These are phyloP conservation scores for Atractosteus spatula DNA, from an alignment of 2,113 vertebrate species.

Conservation along the genomic window DNA sequence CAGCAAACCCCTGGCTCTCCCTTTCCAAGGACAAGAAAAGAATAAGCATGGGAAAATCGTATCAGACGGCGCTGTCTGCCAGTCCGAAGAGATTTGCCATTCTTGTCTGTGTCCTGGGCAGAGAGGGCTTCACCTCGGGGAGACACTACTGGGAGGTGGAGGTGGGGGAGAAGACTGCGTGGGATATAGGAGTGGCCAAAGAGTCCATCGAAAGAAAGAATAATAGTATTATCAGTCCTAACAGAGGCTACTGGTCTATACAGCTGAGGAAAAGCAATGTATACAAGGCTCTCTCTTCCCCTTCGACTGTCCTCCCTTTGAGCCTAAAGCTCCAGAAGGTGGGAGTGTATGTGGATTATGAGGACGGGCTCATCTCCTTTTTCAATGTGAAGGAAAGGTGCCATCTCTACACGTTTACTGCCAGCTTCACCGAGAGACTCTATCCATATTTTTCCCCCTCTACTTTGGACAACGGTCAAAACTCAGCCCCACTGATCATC, in stretches of 20 bases:
- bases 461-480: background rate
- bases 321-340: background rate
- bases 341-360: background rate
- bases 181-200: conserved; percentile 2
- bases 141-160: conserved; percentile 26
- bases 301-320: background rate
- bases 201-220: conserved; percentile 1
- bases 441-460: conserved; percentile 2
- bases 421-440: background rate
- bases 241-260: conserved; percentile 5
- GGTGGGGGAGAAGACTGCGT: conserved; percentile 4
- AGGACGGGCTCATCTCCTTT: background rate
- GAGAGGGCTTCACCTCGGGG: conserved; percentile 1
- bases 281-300: background rate
- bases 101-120: background rate
- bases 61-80: background rate
- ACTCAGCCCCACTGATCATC: conserved; percentile 3
- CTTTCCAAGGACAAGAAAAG: conserved; percentile 12
- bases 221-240: background rate
- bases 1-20: background rate
- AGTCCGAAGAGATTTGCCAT: conserved; percentile 9
- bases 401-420: conserved; percentile 12
- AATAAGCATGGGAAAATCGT: background rate
- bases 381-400: background rate
- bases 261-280: background rate